Evolutionary conservation across 2,888 invertebrate species (phyloP).

Genomic region (Apotomis capreana): DNA sequence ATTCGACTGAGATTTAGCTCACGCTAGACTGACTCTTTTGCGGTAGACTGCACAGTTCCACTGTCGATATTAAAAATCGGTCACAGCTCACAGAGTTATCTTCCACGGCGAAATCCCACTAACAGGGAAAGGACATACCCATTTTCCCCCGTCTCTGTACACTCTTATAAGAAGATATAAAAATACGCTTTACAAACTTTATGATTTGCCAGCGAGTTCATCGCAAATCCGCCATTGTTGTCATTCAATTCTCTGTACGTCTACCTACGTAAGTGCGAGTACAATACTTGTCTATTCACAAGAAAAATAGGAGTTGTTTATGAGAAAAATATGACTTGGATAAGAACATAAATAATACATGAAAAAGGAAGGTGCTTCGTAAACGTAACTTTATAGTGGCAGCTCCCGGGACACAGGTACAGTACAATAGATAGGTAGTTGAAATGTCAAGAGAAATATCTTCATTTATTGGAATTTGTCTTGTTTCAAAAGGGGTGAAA

Average conservation of each 20-base stretch:
- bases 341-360: conserved; percentile 39
- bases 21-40: conserved; percentile 35
- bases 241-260: conserved; percentile 34
- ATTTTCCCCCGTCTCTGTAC: conserved; percentile 9
- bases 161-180: neutral
- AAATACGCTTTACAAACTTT: conserved; percentile 18
- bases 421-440: too few relatives aligned
- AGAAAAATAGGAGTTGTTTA: conserved; percentile 31
- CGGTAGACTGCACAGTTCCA: conserved; percentile 38
- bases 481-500: conserved; percentile 25
- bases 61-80: conserved; percentile 37
- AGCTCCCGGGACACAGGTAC: neutral
- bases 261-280: conserved; percentile 23
- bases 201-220: conserved; percentile 24
- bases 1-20: conserved; percentile 21
- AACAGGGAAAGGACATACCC: conserved; percentile 1
- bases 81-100: conserved; percentile 13
- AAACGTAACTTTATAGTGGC: conserved; percentile 30
- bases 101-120: conserved; percentile 16
- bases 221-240: conserved; percentile 36
- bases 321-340: conserved; percentile 38
- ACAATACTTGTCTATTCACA: conserved; percentile 37
- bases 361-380: conserved; percentile 19
- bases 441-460: neutral
- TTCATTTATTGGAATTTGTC: conserved; percentile 22